A percentile compares a stretch with the other conserved stretches of the same genome.
Evolutionary conservation across 2,113 vertebrate species (phyloP).

Genomic region (Heptranchias perlo): DNA sequence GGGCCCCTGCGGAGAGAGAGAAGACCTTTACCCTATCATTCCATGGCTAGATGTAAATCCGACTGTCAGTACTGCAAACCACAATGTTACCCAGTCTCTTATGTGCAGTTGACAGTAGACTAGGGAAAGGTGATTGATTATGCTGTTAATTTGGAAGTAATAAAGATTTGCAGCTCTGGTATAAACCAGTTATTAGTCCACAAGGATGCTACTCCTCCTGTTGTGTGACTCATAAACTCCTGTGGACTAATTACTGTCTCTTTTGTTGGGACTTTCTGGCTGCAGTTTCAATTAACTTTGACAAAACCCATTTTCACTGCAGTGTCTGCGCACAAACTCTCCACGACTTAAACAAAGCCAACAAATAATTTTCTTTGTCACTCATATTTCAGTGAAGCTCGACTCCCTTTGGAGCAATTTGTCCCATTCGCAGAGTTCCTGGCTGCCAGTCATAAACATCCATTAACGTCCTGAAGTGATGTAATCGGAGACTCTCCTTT

Average conservation of each 20-base stretch:
- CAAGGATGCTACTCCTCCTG: neutral
- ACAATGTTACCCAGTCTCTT: neutral
- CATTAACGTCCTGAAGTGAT: neutral
- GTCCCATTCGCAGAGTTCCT: neutral
- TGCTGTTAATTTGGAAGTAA: neutral
- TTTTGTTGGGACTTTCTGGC: neutral
- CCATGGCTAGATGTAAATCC: neutral
- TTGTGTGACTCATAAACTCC: neutral
- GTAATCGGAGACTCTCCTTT: too few relatives aligned
- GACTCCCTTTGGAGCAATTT: neutral
- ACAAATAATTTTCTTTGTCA: slow-evolving; percentile 13
- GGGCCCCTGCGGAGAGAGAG: too few relatives aligned
- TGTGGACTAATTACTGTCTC: neutral
- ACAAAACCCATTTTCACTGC: slow-evolving; percentile 12
- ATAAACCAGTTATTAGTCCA: neutral
- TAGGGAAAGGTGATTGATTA: neutral
- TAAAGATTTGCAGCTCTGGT: neutral
- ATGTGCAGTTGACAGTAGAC: neutral
- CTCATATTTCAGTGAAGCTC: slow-evolving; percentile 14
- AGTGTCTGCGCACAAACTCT: neutral
- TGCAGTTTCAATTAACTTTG: slow-evolving; percentile 7
- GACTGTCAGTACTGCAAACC: neutral
- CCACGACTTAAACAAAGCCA: neutral
- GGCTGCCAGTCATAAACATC: slow-evolving; percentile 8
- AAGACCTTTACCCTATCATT: neutral